Evolutionary conservation across 2,888 invertebrate species (phyloP).

Genomic region (Dorcus parallelipipedus): DNA sequence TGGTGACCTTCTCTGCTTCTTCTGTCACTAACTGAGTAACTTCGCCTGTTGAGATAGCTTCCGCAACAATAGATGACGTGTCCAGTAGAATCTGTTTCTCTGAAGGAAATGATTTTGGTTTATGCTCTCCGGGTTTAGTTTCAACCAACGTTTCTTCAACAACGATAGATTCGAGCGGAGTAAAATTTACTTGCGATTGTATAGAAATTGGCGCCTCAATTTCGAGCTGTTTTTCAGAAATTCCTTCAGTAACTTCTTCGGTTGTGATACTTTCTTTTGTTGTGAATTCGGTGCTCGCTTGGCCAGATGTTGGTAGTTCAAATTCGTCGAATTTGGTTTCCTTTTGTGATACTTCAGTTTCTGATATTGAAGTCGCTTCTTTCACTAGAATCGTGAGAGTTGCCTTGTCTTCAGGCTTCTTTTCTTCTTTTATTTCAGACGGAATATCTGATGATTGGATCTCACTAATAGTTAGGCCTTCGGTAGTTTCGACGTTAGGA

Average conservation of each 20-base stretch:
- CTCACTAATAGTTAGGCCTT: constrained; percentile 51
- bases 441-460: constrained; percentile 45
- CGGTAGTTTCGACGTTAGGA: constrained; percentile 46
- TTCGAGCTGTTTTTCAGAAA: constrained; percentile 58
- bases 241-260: constrained; percentile 54
- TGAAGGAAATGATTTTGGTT: constrained; percentile 63
- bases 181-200: constrained; percentile 61
- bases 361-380: constrained; percentile 66
- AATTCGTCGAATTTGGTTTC: constrained; percentile 57
- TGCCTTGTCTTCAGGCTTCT: constrained; percentile 52
- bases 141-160: constrained; percentile 67
- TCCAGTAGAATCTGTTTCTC: constrained; percentile 47
- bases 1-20: constrained; percentile 35
- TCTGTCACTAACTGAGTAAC: constrained; percentile 29
- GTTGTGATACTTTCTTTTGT: constrained; percentile 64
- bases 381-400: constrained; percentile 57
- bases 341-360: constrained; percentile 59
- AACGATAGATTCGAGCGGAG: constrained; percentile 61
- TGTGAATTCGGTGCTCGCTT: constrained; percentile 56
- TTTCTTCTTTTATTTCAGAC: constrained; percentile 48
- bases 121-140: constrained; percentile 62
- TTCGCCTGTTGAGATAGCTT: constrained; percentile 52
- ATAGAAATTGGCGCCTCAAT: constrained; percentile 51
- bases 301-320: constrained; percentile 49
- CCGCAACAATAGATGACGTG: constrained; percentile 50